Base-by-base conservation (phyloP, 2,113 vertebrate genomes). In the Larimichthys polyactis region DNA sequence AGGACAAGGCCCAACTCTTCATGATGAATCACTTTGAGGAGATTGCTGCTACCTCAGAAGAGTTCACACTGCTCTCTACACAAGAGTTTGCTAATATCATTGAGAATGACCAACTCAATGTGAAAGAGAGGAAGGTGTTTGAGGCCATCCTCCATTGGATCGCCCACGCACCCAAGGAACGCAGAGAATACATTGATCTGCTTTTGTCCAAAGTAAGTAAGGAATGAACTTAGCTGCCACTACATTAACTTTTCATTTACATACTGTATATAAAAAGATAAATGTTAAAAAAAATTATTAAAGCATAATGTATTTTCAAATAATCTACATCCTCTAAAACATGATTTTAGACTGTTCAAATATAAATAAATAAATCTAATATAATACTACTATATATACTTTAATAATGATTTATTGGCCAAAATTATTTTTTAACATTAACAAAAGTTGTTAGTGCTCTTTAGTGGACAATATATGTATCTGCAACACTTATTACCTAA, bases 21-120 rank as follows among this genome's bases (percentile, higher is more conserved):
- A 96, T 95, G 24, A 84, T 97, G 76, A 93, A 93, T 19, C 94
- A 96, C 91, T 98, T 97, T 0, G 90, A 97, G 77, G 75, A 12
- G 17, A 83, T 91, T 10, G 92, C 87, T 19, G 71, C 62, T 22
- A 90, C 89, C 75, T 96, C 96, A 0, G 89, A 91, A 0, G 96
- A 97, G 88, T 96, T 97, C 72, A 89, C 94, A 10, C 91, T 94
- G 63, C 94, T 97, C 58, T 92, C 95, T 0, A 70, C 89, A 10
- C 48, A 84, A 0, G 93, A 97, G 55, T 87, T 98, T 3, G 73
- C 83, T 65, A 79, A 94, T 36, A 93, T 97, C 78, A 94, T 96
- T 7, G 94, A 95, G 49, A 63, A 60, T 4, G 69, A 90, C 19
- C 48, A 40, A 32, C 76, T 90, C 27, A 69, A 52, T 68, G 82